Conservation (phyloP, 2,888 invertebrate species). For the Asteroscopus sphinx region DNA sequence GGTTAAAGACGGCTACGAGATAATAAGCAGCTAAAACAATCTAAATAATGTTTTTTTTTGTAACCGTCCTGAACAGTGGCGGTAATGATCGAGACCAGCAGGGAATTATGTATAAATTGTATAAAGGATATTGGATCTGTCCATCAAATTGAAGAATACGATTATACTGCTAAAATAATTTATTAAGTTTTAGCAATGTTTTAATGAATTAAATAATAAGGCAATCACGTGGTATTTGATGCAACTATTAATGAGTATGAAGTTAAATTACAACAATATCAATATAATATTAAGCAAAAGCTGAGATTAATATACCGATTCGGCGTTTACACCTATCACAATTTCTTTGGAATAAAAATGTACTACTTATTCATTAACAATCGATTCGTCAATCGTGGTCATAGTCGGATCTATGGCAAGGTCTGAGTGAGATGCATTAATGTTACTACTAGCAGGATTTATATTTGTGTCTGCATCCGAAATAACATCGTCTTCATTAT, state of each 20-base stretch:
- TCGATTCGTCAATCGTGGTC: conserved; percentile 59
- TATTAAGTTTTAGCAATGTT: conserved; percentile 86
- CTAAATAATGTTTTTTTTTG: conserved; percentile 1
- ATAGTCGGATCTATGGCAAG: conserved; percentile 57
- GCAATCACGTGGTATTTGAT: conserved; percentile 87
- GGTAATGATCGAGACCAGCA: conserved; percentile 1
- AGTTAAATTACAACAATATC: conserved; percentile 81
- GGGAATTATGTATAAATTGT: too few species aligned
- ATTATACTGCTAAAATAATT: conserved; percentile 85
- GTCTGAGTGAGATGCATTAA: conserved; percentile 61
- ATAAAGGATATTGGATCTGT: conserved; percentile 5
- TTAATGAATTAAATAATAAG: conserved; percentile 87
- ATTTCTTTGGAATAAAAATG: conserved; percentile 85
- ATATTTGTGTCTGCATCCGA: conserved; percentile 58
- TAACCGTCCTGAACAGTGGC: neutral
- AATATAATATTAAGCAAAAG: conserved; percentile 86
- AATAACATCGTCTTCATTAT: conserved; percentile 59
- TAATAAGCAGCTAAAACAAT: neutral
- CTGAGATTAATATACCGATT: conserved; percentile 84
- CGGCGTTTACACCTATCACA: conserved; percentile 84
- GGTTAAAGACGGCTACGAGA: neutral
- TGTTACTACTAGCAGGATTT: conserved; percentile 58
- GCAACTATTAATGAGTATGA: conserved; percentile 82
- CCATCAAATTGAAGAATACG: conserved; percentile 56
- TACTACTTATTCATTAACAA: conserved; percentile 69